Evolutionary conservation across 2,113 vertebrate species (phyloP).

Genomic region (Melanocharis versteri): DNA sequence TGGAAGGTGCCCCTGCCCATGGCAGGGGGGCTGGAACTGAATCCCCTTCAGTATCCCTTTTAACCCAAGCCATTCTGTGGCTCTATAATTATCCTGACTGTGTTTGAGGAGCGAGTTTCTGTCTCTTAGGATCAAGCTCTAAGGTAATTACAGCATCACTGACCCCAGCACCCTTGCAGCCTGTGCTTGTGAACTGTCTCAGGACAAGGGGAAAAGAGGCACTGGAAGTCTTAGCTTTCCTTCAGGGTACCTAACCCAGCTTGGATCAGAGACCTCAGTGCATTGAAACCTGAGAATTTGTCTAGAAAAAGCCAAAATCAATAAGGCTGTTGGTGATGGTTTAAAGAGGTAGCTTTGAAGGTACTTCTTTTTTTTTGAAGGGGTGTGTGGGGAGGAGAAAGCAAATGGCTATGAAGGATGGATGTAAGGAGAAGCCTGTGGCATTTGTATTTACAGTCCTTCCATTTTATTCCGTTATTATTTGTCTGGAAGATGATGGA

Average conservation of each 20-base stretch:
- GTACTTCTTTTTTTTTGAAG: background rate
- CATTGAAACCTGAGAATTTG: background rate
- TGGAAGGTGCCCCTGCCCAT: background rate
- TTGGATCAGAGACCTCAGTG: background rate
- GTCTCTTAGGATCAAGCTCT: background rate
- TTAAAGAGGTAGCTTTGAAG: background rate
- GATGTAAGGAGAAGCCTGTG: background rate
- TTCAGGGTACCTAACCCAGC: background rate
- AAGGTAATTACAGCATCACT: background rate
- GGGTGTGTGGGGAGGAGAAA: background rate
- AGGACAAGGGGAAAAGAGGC: background rate
- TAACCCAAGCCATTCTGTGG: background rate
- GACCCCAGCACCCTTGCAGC: fast-evolving
- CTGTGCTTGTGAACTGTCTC: background rate
- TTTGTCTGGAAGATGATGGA: background rate
- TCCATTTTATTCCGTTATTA: background rate
- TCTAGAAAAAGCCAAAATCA: background rate
- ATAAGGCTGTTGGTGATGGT: background rate
- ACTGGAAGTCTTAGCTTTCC: background rate
- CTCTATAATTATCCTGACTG: background rate
- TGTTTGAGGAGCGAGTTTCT: background rate
- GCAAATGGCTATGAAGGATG: background rate
- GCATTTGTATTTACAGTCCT: background rate
- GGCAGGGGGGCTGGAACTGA: background rate
- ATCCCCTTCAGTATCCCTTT: background rate